Percentiles rank a stretch among this genome's conserved stretches.
Evolutionary conservation across 1,140 invertebrate species (phyloP).

Genomic region (Trichonephila clavata): DNA sequence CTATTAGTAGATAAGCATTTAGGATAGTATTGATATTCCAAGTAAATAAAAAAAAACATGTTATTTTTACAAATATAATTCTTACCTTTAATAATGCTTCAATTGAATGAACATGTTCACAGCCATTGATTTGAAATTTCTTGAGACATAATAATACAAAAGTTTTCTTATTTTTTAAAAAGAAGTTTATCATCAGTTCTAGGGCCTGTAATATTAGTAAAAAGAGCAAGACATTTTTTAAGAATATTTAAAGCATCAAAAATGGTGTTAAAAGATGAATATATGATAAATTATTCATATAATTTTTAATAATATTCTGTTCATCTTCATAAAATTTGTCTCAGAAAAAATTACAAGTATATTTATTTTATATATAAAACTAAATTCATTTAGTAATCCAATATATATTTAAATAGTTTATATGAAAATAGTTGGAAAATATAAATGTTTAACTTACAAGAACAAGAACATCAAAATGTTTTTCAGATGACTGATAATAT

Average conservation of each 20-base stretch:
- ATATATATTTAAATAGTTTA: too few relatives aligned
- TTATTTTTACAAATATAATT: not conserved
- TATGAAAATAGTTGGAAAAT: too few relatives aligned
- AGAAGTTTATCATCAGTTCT: conserved; percentile 68
- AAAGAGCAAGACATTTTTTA: not conserved
- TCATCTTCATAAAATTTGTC: too few relatives aligned
- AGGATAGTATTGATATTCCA: too few relatives aligned
- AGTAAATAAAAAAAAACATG: too few relatives aligned
- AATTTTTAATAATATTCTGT: too few relatives aligned
- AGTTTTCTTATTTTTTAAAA: conserved; percentile 41
- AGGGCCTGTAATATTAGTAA: conserved; percentile 45
- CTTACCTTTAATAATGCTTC: conserved; percentile 71
- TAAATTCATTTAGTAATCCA: too few relatives aligned
- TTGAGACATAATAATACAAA: conserved; percentile 64
- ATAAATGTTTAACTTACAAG: conserved; percentile 53
- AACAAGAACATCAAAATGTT: conserved; percentile 64
- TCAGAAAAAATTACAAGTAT: too few relatives aligned
- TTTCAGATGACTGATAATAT: conserved; percentile 63
- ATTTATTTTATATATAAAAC: too few relatives aligned
- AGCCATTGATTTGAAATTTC: conserved; percentile 49
- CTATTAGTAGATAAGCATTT: too few relatives aligned
- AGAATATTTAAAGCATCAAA: not conserved
- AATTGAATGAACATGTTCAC: conserved; percentile 49
- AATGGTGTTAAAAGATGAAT: not conserved
- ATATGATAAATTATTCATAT: too few relatives aligned